phyloP scores from a whole-genome alignment of 2,113 vertebrate genomes.

The Propithecus coquereli region DNA sequence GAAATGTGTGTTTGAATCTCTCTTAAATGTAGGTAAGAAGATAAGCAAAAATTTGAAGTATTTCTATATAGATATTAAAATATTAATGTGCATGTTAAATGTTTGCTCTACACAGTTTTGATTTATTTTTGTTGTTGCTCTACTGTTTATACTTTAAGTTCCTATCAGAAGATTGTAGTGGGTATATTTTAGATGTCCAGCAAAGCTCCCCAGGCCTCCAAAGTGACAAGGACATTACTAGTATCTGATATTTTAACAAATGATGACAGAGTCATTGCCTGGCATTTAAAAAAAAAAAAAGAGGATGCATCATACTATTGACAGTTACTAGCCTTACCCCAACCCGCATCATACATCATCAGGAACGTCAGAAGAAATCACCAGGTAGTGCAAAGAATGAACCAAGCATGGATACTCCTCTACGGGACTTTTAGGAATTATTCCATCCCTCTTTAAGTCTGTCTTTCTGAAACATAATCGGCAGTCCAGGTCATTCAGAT shows the following conservation, averaged over 20 bases:
- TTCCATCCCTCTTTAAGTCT: neutral
- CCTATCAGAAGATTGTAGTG: neutral
- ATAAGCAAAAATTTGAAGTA: neutral
- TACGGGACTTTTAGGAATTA: neutral
- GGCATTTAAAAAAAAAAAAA: neutral
- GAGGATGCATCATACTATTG: neutral
- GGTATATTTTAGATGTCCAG: neutral
- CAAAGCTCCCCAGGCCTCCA: neutral
- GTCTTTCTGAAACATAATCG: neutral
- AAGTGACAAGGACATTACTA: neutral
- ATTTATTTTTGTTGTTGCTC: neutral
- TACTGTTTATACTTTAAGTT: neutral
- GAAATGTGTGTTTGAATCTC: neutral
- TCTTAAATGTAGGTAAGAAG: neutral
- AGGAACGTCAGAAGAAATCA: neutral
- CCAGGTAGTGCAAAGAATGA: neutral
- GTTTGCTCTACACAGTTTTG: neutral
- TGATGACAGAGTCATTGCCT: neutral
- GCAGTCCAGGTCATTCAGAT: neutral
- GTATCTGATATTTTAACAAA: neutral
- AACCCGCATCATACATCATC: neutral
- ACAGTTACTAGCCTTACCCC: neutral
- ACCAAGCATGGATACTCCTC: neutral
- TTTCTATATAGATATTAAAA: neutral
- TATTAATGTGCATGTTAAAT: neutral